These are phyloP conservation scores for Druon quercuslanigerum DNA, from an alignment of 1,140 invertebrate species.

Conservation along the genomic window DNA sequence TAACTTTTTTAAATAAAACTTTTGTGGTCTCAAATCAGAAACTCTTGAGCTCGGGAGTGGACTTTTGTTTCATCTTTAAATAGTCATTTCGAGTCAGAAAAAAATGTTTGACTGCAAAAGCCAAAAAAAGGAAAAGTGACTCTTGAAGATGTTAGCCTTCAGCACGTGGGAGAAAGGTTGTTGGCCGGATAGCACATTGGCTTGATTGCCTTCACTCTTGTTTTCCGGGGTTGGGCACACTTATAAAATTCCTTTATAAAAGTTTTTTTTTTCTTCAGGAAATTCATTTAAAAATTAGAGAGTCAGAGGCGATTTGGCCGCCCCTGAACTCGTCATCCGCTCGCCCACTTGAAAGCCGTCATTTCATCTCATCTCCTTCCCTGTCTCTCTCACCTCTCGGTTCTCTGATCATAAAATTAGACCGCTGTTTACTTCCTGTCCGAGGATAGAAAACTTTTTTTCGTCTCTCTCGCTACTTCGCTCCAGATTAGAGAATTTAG, in stretches of 20 bases:
- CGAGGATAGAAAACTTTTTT: neutral
- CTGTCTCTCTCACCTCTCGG: constrained; percentile 29
- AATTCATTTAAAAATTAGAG: neutral
- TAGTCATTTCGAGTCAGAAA: neutral
- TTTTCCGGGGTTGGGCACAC: neutral
- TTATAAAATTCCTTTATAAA: neutral
- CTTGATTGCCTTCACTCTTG: neutral
- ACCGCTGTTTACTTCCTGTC: constrained; percentile 57
- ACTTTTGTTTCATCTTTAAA: no score
- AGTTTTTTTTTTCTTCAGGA: neutral
- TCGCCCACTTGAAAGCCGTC: constrained; percentile 1
- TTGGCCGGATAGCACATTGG: constrained; percentile 5
- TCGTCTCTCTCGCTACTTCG: neutral
- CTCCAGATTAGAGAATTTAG: constrained; percentile 18
- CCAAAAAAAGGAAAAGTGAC: constrained; percentile 18
- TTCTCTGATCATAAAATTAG: constrained; percentile 56
- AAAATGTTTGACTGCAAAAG: constrained; percentile 1
- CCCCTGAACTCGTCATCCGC: constrained; percentile 16
- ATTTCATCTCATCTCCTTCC: neutral
- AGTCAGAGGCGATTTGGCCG: neutral
- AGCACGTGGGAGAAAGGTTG: constrained; percentile 24
- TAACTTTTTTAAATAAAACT: no score
- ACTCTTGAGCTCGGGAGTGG: no score
- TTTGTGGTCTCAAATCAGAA: no score
- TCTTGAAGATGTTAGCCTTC: constrained; percentile 23